Conservation (phyloP, 2,888 invertebrate species). For the Onchidella celtica region DNA sequence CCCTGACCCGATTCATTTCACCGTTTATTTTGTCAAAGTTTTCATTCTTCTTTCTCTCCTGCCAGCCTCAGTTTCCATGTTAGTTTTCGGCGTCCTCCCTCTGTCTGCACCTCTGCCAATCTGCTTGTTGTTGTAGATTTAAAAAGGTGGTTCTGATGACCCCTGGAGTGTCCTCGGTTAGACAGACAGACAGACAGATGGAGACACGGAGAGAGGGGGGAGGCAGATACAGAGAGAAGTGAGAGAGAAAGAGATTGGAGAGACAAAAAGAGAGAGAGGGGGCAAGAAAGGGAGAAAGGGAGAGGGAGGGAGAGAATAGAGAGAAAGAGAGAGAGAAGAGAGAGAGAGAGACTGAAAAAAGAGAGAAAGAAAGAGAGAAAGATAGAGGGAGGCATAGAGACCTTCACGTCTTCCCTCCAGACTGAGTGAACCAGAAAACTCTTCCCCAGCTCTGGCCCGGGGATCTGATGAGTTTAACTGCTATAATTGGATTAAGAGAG, state of each 20-base stretch:
- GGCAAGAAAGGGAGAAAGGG: conserved; percentile 17
- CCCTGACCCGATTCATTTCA: too few species aligned
- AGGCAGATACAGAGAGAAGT: conserved; percentile 22
- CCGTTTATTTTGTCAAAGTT: too few species aligned
- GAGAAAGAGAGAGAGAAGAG: not conserved
- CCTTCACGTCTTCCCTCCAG: too few species aligned
- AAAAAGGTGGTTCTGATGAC: too few species aligned
- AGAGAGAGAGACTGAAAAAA: not conserved
- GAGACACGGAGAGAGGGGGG: conserved; percentile 16
- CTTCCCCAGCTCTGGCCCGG: too few species aligned
- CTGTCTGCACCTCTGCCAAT: too few species aligned
- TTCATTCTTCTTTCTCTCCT: too few species aligned
- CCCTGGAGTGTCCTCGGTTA: too few species aligned
- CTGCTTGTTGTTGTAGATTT: too few species aligned
- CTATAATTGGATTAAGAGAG: not conserved
- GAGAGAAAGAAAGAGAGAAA: not conserved
- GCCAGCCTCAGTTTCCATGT: too few species aligned
- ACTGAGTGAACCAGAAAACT: too few species aligned
- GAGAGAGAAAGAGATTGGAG: not conserved
- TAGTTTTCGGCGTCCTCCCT: too few species aligned
- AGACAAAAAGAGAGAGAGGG: not conserved
- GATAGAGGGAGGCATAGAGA: not conserved
- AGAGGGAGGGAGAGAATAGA: conserved; percentile 25
- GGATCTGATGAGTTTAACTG: not conserved
- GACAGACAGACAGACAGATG: conserved; percentile 12